Evolutionary conservation across 1,140 invertebrate species (phyloP).

Genomic region (Musca domestica): DNA sequence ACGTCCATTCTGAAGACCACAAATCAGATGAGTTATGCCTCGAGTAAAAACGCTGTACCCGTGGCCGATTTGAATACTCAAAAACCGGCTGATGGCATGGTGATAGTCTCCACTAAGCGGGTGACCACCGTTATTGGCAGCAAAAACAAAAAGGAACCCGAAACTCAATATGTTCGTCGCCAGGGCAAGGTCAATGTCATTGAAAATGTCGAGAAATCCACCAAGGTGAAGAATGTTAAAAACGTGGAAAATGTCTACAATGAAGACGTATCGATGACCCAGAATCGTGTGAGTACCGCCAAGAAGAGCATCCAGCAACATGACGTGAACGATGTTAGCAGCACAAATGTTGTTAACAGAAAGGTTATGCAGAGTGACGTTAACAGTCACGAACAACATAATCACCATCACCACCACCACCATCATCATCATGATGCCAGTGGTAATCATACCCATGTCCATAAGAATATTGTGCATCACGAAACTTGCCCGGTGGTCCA

Average conservation of each 20-base stretch:
- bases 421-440: background rate
- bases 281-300: slow-evolving; percentile 19
- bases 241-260: slow-evolving; percentile 45
- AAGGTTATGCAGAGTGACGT: background rate
- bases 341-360: background rate
- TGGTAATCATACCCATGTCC: background rate
- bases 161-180: slow-evolving; percentile 48
- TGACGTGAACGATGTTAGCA: background rate
- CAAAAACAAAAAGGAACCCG: slow-evolving; percentile 46
- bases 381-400: no score
- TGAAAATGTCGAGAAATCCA: slow-evolving; percentile 45
- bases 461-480: no score
- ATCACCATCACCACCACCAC: background rate
- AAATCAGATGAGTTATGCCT: slow-evolving; percentile 63
- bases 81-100: slow-evolving; percentile 58
- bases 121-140: slow-evolving; percentile 53
- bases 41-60: slow-evolving; percentile 55
- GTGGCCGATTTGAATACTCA: slow-evolving; percentile 53
- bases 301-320: background rate
- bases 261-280: slow-evolving; percentile 29
- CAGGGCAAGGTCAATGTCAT: slow-evolving; percentile 48
- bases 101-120: slow-evolving; percentile 57
- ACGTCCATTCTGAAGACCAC: slow-evolving; percentile 58
- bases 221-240: slow-evolving; percentile 41
- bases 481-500: no score